Base-by-base conservation (phyloP, 2,113 vertebrate genomes). In the Larimichthys polyactis region DNA sequence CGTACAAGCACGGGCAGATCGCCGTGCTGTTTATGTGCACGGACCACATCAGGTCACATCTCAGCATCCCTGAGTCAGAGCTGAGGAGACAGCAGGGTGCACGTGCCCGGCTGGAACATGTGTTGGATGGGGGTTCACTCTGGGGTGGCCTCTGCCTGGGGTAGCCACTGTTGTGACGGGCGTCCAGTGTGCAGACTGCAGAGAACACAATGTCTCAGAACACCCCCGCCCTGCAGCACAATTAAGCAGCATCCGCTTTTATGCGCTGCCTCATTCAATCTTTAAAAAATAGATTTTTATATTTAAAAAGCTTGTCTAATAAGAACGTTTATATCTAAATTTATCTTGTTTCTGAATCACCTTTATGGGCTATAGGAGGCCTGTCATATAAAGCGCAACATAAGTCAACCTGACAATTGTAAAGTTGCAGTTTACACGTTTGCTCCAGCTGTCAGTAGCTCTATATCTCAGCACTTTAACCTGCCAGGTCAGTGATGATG, bases 31-130 rank as follows among this genome's bases (percentile, higher is more conserved):
- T 44, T 14, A 17, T 73, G 55, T 49, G 49, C 55, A 16, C 8
- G 48, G 67, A 52, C 0, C 10, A 36, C n/a, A 51, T 58, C 19
- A 14, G 78, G 78, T 54, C 79, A 75, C n/a, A 12, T 59, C 24
- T 29, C 17, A 40, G 59, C 63, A 29, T 77, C 27, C n/a, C 29
- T 64, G 24, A 40, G 7, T 57, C 52, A 19, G 48, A 8, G 55
- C 62, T 40, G 40, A 63, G 68, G 79, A 65, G 67, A 54, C 11
- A 6, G 59, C 40, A 24, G 55, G 9, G 32, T 73, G 68, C 90
- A 90, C 74, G 86, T 92, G 87, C n/a, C 78, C 3, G 43, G 57
- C 70, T 67, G 51, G 17, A 44, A 68, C 83, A 59, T 88, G 90
- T 76, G 63, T 48, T 44, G 40, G 24, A 74, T 58, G 43, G 71